Conservation (phyloP, 2,888 invertebrate species). For the Syrista parreyssii region DNA sequence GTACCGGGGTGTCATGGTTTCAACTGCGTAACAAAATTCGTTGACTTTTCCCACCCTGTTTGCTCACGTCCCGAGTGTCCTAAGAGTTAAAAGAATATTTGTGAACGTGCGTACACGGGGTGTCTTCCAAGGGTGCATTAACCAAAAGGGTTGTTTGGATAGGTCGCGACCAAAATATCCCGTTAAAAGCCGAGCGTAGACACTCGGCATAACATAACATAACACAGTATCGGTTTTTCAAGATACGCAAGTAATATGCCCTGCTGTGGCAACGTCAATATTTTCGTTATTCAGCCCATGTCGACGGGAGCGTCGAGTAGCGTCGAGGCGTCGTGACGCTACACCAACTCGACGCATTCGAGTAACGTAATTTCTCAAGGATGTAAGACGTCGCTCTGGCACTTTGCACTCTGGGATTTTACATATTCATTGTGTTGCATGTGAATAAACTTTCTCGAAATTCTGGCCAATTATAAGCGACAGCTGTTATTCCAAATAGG, state of each 20-base stretch:
- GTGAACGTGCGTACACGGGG: slow-evolving; percentile 11
- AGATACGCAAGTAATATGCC: slow-evolving; percentile 1
- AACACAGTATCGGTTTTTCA: slow-evolving; percentile 4
- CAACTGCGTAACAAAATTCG: too few relatives aligned
- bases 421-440: too few relatives aligned
- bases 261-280: neutral
- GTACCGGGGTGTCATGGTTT: too few relatives aligned
- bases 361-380: neutral
- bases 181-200: slow-evolving; percentile 46
- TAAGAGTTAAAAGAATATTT: slow-evolving; percentile 20
- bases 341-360: neutral
- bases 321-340: neutral
- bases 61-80: slow-evolving; percentile 19
- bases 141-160: slow-evolving; percentile 44
- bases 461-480: too few relatives aligned
- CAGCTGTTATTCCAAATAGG: too few relatives aligned
- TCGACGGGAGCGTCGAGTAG: neutral
- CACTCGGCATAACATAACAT: slow-evolving; percentile 27
- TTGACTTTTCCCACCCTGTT: slow-evolving; percentile 15
- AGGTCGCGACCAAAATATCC: slow-evolving; percentile 47
- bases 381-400: too few relatives aligned
- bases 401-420: too few relatives aligned
- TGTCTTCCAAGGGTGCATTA: slow-evolving; percentile 15
- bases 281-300: neutral
- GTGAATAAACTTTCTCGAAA: too few relatives aligned